Evolutionary conservation across 2,888 invertebrate genomes (phyloP), one percentile per base, ranked within the genome.

Genomic region (Dasypolia templi): DNA sequence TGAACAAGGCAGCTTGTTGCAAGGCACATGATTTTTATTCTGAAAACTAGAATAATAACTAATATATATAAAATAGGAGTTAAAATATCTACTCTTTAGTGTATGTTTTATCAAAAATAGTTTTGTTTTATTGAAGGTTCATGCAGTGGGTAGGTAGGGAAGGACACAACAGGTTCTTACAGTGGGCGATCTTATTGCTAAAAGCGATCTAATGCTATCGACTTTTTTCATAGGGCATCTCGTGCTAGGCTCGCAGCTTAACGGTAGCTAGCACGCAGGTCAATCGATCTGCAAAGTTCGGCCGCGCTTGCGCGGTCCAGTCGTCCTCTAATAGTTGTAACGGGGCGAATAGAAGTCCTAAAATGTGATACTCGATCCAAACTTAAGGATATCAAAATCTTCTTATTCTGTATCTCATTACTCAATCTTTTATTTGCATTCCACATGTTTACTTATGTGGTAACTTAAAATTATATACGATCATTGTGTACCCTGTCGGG

Each of bases 251-350:
- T 58, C 26, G 11, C 19, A 64, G 51, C 73, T 72, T 32, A 44
- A 35, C 56, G 46, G 53, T 78, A 66, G 32, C 51, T 63, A 68
- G 22, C 53, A 76, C 64, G 44, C 64, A 65, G 61, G 62, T 53
- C 66, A 62, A 79, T 79, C 82, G 79, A 79, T 79, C 68, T 56
- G 77, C 49, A 3, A 69, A 59, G 35, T 22, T 39, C 17, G 39
- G 49, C 39, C 82, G 82, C 79, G 79, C 79, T 56, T 79, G 79
- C 79, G 79, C 79, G 61, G 29, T 79, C 42, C 14, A 14, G 12
- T 42, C 61, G 39, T 26, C 68, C 67, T 66, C 61, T 66, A 62
- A 63, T 22, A 75, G 22, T 51, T 22, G 29, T 62, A 67, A 44
- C 56, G 56, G 75, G 51, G 39, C 67, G 49, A 75, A 64, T 67